Conservation (phyloP, 2,888 invertebrate genomes). For the Athalia cordata region DNA sequence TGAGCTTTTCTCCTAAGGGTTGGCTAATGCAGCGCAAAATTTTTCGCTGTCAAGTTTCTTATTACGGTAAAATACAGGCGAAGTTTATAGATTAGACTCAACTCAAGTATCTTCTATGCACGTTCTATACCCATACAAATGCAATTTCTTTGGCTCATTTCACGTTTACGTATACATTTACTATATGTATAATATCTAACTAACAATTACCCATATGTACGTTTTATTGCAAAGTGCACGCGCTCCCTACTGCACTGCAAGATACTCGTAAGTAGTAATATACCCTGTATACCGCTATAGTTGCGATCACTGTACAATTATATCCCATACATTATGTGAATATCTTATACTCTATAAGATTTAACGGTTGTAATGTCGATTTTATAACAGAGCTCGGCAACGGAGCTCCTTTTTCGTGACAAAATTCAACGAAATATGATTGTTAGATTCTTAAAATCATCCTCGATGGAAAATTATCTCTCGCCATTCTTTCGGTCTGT, state of each 20-base stretch:
- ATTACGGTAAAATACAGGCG: too few species aligned
- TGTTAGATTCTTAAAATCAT: too few species aligned
- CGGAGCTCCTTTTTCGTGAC: too few species aligned
- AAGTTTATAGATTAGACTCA: too few species aligned
- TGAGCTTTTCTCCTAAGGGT: not conserved
- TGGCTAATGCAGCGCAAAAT: not conserved
- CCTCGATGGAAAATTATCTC: too few species aligned
- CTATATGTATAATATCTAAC: not conserved
- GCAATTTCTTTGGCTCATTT: too few species aligned
- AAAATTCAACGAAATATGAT: too few species aligned
- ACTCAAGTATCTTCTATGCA: too few species aligned
- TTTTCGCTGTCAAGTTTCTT: too few species aligned
- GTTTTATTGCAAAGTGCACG: not conserved
- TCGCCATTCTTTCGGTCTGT: too few species aligned
- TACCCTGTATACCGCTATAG: slow-evolving; percentile 19
- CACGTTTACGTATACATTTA: too few species aligned
- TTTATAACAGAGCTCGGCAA: slow-evolving; percentile 16
- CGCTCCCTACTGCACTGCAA: not conserved
- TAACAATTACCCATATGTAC: not conserved
- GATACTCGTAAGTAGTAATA: not conserved
- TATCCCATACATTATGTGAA: not conserved
- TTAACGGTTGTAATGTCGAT: slow-evolving; percentile 34
- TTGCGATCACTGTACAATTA: slow-evolving; percentile 34
- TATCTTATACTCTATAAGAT: not conserved
- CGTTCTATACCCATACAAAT: too few species aligned